Base-by-base conservation (phyloP, 2,113 vertebrate genomes). In the Engystomops pustulosus region DNA sequence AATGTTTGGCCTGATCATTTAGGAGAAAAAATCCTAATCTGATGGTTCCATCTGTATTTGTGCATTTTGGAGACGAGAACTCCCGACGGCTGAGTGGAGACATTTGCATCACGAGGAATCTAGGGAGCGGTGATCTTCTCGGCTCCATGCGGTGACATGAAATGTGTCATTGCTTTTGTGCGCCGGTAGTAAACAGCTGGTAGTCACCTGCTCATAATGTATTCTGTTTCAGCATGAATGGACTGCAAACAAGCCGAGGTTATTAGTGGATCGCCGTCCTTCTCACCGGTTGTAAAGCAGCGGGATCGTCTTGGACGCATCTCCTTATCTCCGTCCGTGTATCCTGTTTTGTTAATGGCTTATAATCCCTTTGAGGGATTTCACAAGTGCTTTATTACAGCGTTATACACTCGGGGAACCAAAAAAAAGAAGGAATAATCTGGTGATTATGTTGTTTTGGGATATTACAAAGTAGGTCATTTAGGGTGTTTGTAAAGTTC, bases 191-290 rank as follows among this genome's bases (percentile, higher is more conserved):
- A 69, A 84, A 69, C 70, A 77, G 74, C 44, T 25, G 23, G 27
- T 41, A 70, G 60, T 84, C 74, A 84, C 38, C 60, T 78, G 82
- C 45, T 65, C 32, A 12, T 84, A 53, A 77, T 68, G 45, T n/a
- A 2, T 60, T 36, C 11, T 51, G 27, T 62, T 76, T 83, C 81
- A 65, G 81, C 81, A 41, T 84, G 81, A 77, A 51, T 17, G n/a
- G 23, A 14, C 49, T 45, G 81, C 81, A 84, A 84, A 77, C 71
- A 77, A 76, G 55, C 38, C 49, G 3, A n/a, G 79, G 67, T 69
- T 69, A 70, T n/a, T n/a, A 55, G 18, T 8, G 10, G 49, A 38
- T 45, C 60, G 3, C 30, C 65, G 30, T 36, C 55, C 53, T 38
- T 53, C n/a, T 14, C 34, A 20, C 53, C 15, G 30, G 27, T 79